Evolutionary conservation across 1,140 invertebrate genomes (phyloP).

Genomic region (Scaptomyza hsui): DNA sequence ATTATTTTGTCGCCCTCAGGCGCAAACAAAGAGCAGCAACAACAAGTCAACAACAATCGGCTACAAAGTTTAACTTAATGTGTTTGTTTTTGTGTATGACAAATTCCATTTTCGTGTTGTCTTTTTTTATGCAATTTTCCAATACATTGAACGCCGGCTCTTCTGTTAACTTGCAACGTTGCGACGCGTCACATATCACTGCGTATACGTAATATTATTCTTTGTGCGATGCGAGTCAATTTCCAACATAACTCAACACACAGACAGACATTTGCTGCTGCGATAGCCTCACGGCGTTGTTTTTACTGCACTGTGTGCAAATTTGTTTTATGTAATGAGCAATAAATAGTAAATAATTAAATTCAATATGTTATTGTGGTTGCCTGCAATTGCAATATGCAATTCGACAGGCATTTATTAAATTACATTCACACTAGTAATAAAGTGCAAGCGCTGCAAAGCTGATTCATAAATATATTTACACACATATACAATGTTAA

Average conservation of each 20-base stretch:
- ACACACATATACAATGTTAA: too few species aligned
- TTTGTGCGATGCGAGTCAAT: conserved; percentile 53
- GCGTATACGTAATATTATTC: conserved; percentile 65
- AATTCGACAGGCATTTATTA: conserved; percentile 31
- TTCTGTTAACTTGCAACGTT: conserved; percentile 23
- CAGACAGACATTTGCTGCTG: conserved; percentile 22
- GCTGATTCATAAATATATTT: background rate
- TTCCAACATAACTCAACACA: conserved; percentile 30
- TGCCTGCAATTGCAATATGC: conserved; percentile 12
- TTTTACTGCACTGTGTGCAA: conserved; percentile 20
- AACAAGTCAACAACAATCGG: conserved; percentile 42
- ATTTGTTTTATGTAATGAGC: conserved; percentile 64
- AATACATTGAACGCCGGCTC: conserved; percentile 66
- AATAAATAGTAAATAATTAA: conserved; percentile 64
- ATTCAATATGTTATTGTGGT: conserved; percentile 57
- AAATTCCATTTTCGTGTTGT: conserved; percentile 20
- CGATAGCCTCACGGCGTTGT: conserved; percentile 23
- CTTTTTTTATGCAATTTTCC: conserved; percentile 66
- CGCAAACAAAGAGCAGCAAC: conserved; percentile 49
- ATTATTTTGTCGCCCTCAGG: conserved; percentile 75
- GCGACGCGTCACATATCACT: conserved; percentile 32
- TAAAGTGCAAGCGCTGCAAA: conserved; percentile 1
- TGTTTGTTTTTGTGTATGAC: conserved; percentile 62
- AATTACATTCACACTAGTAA: conserved; percentile 4
- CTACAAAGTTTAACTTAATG: conserved; percentile 55